Conservation (phyloP, 2,888 invertebrate species). For the Dromius quadrimaculatus region DNA sequence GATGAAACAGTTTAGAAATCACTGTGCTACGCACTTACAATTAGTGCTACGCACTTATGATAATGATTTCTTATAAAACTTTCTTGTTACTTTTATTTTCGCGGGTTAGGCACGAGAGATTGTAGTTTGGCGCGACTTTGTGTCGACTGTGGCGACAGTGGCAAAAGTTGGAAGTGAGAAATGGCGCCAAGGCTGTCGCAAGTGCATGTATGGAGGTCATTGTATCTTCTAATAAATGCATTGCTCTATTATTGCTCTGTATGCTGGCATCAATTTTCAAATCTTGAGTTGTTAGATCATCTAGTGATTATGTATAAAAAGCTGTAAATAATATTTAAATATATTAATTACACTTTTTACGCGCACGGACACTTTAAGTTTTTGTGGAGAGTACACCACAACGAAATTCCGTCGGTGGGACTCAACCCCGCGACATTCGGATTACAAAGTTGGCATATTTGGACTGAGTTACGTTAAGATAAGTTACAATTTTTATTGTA, state of each 20-base stretch:
- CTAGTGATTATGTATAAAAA: constrained; percentile 26
- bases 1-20: no score
- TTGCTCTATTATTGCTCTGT: constrained; percentile 39
- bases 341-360: not conserved
- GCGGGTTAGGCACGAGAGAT: constrained; percentile 5
- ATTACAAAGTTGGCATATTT: no score
- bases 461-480: no score
- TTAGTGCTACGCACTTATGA: constrained; percentile 6
- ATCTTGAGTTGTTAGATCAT: constrained; percentile 28
- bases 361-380: no score
- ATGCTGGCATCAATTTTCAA: not conserved
- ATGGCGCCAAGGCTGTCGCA: constrained; percentile 52
- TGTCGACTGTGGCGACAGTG: constrained; percentile 35
- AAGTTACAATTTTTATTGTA: no score
- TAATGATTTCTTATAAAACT: constrained; percentile 48
- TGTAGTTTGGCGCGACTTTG: constrained; percentile 24
- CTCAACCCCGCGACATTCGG: no score
- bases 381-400: no score
- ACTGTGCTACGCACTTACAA: no score
- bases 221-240: constrained; percentile 50
- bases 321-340: no score
- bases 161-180: constrained; percentile 35
- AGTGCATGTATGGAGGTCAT: constrained; percentile 52
- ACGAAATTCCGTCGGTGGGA: no score
- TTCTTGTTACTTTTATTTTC: constrained; percentile 49